phyloP scores from a whole-genome alignment of 2,797 vertebrate species.

The Discoglossus pictus region DNA sequence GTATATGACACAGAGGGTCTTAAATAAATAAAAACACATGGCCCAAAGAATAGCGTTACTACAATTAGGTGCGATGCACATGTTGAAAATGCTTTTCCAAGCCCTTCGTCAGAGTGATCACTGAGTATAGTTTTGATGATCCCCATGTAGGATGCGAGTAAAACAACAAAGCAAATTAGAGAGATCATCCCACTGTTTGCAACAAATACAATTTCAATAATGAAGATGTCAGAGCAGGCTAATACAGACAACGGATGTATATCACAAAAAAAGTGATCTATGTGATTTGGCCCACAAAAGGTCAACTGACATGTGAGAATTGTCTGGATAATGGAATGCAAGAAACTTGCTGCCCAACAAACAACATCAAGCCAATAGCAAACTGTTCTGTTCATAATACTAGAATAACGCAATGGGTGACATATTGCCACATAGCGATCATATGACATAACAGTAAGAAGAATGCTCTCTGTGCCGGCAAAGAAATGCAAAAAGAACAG shows the following conservation, averaged over 20 bases:
- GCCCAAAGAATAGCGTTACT: constrained; percentile 62
- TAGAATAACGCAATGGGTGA: constrained; percentile 56
- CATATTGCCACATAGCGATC: constrained; percentile 63
- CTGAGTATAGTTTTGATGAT: constrained; percentile 56
- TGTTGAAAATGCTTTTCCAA: constrained; percentile 57
- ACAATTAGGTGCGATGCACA: constrained; percentile 62
- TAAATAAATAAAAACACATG: constrained; percentile 62
- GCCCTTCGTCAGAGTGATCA: constrained; percentile 32
- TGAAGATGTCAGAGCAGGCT: constrained; percentile 60
- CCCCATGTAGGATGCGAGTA: constrained; percentile 38
- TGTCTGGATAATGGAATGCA: constrained; percentile 62
- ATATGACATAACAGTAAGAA: constrained; percentile 65
- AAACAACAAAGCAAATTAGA: constrained; percentile 54
- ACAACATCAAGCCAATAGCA: constrained; percentile 54
- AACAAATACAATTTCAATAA: constrained; percentile 60
- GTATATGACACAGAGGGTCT: constrained; percentile 54
- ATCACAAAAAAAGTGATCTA: constrained; percentile 66
- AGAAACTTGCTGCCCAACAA: constrained; percentile 56
- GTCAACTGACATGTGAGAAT: constrained; percentile 56
- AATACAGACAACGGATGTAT: constrained; percentile 61
- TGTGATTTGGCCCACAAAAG: constrained; percentile 62
- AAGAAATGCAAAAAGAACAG: constrained; percentile 64
- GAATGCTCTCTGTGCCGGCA: constrained; percentile 62
- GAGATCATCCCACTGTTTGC: constrained; percentile 53
- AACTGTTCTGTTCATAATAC: constrained; percentile 51